Evolutionary conservation across 1,140 invertebrate genomes (phyloP).

Genomic region (Panagrolaimus sp.): DNA sequence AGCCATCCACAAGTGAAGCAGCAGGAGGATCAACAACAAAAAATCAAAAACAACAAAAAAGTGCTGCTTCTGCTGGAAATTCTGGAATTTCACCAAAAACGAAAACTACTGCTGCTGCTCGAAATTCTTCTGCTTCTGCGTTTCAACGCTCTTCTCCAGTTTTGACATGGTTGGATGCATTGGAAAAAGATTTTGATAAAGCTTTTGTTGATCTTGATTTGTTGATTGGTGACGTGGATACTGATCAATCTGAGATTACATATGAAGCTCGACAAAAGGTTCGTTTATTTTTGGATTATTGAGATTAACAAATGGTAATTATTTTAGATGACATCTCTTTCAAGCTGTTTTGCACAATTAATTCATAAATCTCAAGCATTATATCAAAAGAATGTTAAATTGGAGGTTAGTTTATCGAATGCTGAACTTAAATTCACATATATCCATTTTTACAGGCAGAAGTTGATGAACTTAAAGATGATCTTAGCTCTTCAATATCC

Average conservation of each 20-base stretch:
- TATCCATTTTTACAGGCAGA: conserved; percentile 15
- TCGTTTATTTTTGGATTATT: no score
- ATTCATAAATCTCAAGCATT: conserved; percentile 77
- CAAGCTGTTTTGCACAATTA: conserved; percentile 76
- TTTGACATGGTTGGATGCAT: conserved; percentile 71
- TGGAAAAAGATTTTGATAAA: conserved; percentile 83
- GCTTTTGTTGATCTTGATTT: conserved; percentile 77
- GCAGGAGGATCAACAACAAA: no score
- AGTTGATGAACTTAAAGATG: conserved; percentile 31
- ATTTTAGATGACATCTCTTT: conserved; percentile 72
- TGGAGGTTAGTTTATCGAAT: conserved; percentile 66
- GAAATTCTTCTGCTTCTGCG: neutral
- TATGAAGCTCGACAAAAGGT: neutral
- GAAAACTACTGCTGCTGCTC: no score
- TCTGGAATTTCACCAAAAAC: no score
- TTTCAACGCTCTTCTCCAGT: conserved; percentile 28
- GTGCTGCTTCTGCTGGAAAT: no score
- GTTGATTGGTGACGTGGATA: conserved; percentile 66
- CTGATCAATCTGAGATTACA: conserved; percentile 36
- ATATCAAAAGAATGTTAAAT: conserved; percentile 74
- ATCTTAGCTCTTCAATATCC: conserved; percentile 33
- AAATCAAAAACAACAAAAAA: no score
- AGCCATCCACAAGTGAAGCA: no score
- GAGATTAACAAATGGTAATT: no score
- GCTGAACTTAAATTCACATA: neutral